Percentiles rank a stretch among this genome's conserved stretches.
These are phyloP conservation scores for Xiphias gladius DNA, from an alignment of 2,113 vertebrate genomes.

Conservation along the genomic window DNA sequence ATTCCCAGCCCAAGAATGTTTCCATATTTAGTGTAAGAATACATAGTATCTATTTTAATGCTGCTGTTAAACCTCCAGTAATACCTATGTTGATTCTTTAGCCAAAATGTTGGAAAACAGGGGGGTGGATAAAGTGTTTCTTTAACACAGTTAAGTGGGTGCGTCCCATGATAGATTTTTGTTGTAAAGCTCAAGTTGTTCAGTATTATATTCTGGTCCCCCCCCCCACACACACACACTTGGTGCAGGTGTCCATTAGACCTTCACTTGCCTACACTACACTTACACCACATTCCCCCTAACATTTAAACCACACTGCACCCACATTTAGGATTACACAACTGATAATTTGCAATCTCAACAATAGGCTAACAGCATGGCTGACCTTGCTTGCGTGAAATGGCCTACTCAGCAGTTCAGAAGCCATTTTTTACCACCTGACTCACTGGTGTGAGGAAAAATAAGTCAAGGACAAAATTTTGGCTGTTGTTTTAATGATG, in stretches of 20 bases:
- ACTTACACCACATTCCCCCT: slow-evolving; percentile 49
- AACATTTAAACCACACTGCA: slow-evolving; percentile 58
- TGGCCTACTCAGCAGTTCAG: slow-evolving; percentile 47
- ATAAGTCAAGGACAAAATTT: slow-evolving; percentile 16
- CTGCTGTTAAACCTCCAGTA: not conserved
- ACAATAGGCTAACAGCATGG: slow-evolving; percentile 47
- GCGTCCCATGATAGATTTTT: not conserved
- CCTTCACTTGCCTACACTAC: slow-evolving; percentile 46
- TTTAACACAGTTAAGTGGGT: not conserved
- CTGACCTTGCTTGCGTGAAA: slow-evolving; percentile 51
- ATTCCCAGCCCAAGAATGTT: not conserved
- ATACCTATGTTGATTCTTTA: not conserved
- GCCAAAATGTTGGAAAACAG: not conserved
- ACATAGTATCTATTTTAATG: not conserved
- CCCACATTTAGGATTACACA: slow-evolving; percentile 64
- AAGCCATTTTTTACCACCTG: slow-evolving; percentile 27
- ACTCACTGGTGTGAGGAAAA: slow-evolving; percentile 19
- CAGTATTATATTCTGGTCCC: not conserved
- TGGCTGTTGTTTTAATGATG: slow-evolving; percentile 6
- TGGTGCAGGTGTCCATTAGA: slow-evolving; percentile 47
- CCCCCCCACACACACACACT: not conserved
- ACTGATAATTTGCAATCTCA: slow-evolving; percentile 61
- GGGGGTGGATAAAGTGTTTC: not conserved
- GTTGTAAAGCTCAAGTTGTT: not conserved
- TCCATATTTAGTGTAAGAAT: not conserved